Percentiles rank a stretch among this genome's conserved stretches.
phyloP scores from a whole-genome alignment of 2,888 invertebrate species.

The Lycocerus yunnanus region DNA sequence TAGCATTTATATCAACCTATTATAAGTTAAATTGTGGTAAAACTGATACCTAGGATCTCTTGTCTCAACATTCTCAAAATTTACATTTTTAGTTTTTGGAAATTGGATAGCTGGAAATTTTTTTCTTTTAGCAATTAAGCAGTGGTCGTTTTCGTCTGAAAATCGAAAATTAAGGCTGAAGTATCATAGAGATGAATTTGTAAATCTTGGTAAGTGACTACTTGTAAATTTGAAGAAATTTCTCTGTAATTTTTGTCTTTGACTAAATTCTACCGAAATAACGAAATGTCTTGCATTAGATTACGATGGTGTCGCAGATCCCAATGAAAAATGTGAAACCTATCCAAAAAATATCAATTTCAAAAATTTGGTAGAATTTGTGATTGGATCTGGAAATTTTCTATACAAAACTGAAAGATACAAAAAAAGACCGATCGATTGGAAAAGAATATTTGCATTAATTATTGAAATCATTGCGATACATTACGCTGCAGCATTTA shows the following conservation, averaged over 20 bases:
- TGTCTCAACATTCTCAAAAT: neutral
- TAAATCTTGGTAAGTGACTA: neutral
- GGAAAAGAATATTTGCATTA: neutral
- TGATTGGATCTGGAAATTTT: neutral
- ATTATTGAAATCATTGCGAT: neutral
- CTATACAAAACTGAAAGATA: neutral
- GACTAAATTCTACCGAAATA: no score
- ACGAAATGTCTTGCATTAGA: no score
- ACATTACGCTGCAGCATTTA: neutral
- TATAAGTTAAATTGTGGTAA: neutral
- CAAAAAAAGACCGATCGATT: neutral
- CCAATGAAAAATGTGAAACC: neutral
- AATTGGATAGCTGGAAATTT: neutral
- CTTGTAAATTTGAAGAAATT: no score
- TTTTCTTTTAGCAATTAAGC: neutral
- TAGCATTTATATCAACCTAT: neutral
- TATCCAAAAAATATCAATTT: constrained; percentile 5
- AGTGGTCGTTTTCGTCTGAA: neutral
- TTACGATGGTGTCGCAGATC: no score
- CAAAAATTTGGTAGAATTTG: neutral
- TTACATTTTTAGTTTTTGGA: constrained; percentile 6
- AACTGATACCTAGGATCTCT: no score
- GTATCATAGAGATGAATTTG: neutral
- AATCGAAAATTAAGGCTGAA: neutral
- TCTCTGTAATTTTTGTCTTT: no score